A percentile compares a stretch with the other conserved stretches of the same genome.
phyloP scores from a whole-genome alignment of 2,113 vertebrate species.

The Varanus komodoensis region DNA sequence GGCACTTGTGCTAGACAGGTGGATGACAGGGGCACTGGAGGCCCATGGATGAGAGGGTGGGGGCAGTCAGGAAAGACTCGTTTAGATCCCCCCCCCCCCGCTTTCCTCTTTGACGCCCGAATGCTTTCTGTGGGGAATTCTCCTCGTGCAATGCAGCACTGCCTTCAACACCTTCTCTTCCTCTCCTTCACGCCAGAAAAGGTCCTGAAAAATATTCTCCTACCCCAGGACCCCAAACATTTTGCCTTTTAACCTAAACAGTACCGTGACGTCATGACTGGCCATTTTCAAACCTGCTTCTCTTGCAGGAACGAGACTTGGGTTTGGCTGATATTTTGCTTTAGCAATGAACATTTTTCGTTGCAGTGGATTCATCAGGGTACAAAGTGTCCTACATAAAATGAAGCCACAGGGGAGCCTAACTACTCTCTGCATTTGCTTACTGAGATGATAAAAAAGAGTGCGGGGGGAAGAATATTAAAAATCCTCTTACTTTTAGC shows the following conservation, averaged over 20 bases:
- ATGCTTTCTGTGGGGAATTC: too few species aligned
- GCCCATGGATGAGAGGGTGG: not conserved
- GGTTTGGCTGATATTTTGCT: constrained; percentile 53
- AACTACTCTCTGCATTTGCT: constrained; percentile 24
- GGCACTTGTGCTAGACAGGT: too few species aligned
- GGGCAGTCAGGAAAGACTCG: too few species aligned
- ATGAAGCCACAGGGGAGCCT: constrained; percentile 45
- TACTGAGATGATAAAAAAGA: constrained; percentile 34
- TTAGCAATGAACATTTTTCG: constrained; percentile 36
- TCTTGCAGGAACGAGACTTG: constrained; percentile 33
- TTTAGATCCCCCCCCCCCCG: not conserved
- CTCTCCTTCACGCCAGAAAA: not conserved
- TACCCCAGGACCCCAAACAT: not conserved
- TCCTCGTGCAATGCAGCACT: not conserved
- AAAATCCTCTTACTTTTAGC: constrained; percentile 13
- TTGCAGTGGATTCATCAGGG: constrained; percentile 61
- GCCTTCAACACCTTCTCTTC: too few species aligned
- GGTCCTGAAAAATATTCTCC: not conserved
- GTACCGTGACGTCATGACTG: constrained; percentile 51
- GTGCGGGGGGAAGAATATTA: not conserved
- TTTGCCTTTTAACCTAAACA: constrained; percentile 42
- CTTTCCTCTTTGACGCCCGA: too few species aligned
- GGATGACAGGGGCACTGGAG: not conserved
- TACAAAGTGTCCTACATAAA: constrained; percentile 61
- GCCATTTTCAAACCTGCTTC: constrained; percentile 56